These are phyloP conservation scores for Drosophila saltans DNA, from an alignment of 1,140 invertebrate genomes.

Conservation along the genomic window DNA sequence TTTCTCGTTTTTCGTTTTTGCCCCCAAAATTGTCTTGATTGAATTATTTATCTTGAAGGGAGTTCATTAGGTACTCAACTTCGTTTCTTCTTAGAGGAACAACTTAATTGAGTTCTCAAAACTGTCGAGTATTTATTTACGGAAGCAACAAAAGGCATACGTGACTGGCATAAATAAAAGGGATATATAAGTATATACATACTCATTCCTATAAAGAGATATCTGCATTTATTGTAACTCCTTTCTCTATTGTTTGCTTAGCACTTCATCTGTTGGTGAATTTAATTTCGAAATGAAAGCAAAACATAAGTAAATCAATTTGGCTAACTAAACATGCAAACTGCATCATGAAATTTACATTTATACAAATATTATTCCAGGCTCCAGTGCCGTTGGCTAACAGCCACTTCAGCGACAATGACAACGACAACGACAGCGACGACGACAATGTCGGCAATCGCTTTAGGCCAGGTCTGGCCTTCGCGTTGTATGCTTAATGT, in stretches of 20 bases:
- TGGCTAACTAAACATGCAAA: conserved; percentile 58
- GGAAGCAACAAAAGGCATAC: conserved; percentile 53
- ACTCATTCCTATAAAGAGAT: not conserved
- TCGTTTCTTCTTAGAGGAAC: conserved; percentile 19
- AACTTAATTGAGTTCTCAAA: conserved; percentile 61
- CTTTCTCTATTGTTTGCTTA: conserved; percentile 36
- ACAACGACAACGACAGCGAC: conserved; percentile 3
- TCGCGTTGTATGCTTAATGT: conserved; percentile 73
- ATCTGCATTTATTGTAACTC: conserved; percentile 16
- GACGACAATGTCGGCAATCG: conserved; percentile 30
- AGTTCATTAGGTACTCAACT: conserved; percentile 46
- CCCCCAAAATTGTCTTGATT: conserved; percentile 59
- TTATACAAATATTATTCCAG: conserved; percentile 67
- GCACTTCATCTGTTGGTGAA: conserved; percentile 37
- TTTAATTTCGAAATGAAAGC: conserved; percentile 63
- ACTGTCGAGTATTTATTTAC: conserved; percentile 56
- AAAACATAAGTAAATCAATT: conserved; percentile 72
- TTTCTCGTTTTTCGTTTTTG: not conserved
- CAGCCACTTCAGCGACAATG: conserved; percentile 32
- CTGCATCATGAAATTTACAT: conserved; percentile 55
- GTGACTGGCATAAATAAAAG: conserved; percentile 44
- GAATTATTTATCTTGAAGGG: conserved; percentile 58
- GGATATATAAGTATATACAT: not conserved
- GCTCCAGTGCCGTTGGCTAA: conserved; percentile 35
- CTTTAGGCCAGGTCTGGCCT: conserved; percentile 51